Percentiles rank a stretch among this genome's conserved stretches.
These are phyloP conservation scores for Drosophila bocqueti DNA, from an alignment of 1,140 invertebrate genomes.

Conservation along the genomic window DNA sequence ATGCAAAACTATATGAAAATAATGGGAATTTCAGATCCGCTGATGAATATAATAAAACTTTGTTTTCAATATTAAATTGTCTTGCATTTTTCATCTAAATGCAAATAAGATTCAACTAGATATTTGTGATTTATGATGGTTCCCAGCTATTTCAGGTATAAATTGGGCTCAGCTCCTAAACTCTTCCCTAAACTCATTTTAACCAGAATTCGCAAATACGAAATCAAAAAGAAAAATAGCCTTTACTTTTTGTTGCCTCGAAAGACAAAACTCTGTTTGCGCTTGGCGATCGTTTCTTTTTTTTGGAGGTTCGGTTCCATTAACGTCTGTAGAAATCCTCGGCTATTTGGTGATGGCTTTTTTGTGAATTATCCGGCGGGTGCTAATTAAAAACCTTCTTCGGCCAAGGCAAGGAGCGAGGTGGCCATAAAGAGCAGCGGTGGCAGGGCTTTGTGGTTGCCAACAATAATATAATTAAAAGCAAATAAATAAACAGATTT, in stretches of 20 bases:
- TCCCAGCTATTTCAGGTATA: not conserved
- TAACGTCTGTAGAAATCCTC: slow-evolving; percentile 58
- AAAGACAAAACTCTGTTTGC: slow-evolving; percentile 46
- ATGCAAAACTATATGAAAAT: slow-evolving; percentile 58
- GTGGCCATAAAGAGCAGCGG: slow-evolving; percentile 42
- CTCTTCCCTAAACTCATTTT: not conserved
- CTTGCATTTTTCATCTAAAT: not conserved
- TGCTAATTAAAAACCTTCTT: slow-evolving; percentile 83
- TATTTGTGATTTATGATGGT: not conserved
- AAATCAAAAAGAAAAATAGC: not conserved
- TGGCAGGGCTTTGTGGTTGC: slow-evolving; percentile 68
- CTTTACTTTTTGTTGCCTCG: slow-evolving; percentile 7
- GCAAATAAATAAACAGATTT: slow-evolving; percentile 84
- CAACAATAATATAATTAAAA: slow-evolving; percentile 85
- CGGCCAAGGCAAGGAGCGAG: slow-evolving; percentile 27
- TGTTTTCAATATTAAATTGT: not conserved
- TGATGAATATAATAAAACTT: slow-evolving; percentile 9
- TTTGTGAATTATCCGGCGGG: slow-evolving; percentile 76
- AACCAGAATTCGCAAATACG: slow-evolving; percentile 18
- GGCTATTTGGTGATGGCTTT: slow-evolving; percentile 53
- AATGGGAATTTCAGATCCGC: slow-evolving; percentile 23
- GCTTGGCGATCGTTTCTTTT: slow-evolving; percentile 2
- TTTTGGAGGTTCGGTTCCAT: slow-evolving; percentile 46
- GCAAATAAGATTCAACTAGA: not conserved
- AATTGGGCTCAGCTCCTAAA: not conserved